Conservation (phyloP, 2,888 invertebrate species). For the Coelopa pilipes region DNA sequence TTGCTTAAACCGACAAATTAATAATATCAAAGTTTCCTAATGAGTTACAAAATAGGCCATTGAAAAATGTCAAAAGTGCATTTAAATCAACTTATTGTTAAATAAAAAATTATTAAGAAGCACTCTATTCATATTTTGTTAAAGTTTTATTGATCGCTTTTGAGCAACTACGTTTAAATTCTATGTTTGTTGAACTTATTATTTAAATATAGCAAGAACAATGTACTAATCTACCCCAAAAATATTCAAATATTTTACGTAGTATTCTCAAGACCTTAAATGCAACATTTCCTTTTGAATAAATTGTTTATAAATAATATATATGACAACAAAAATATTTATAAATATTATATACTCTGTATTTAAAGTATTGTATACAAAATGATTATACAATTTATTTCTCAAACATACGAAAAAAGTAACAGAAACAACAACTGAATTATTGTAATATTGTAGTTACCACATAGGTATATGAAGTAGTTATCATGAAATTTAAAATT, state of each 20-base stretch:
- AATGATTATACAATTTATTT: slow-evolving; percentile 26
- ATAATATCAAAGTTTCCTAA: no score
- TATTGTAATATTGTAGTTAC: slow-evolving; percentile 30
- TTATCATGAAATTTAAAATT: slow-evolving; percentile 7
- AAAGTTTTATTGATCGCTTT: slow-evolving; percentile 8
- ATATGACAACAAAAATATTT: slow-evolving; percentile 1
- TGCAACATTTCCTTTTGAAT: not conserved
- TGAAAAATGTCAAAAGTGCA: slow-evolving; percentile 40
- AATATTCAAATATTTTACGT: slow-evolving; percentile 2
- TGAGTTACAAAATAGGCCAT: slow-evolving; percentile 12
- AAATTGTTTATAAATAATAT: not conserved
- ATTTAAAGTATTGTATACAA: slow-evolving; percentile 20
- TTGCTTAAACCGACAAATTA: slow-evolving; percentile 58
- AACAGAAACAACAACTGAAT: slow-evolving; percentile 21
- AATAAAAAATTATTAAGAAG: slow-evolving; percentile 1
- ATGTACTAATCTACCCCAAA: not conserved
- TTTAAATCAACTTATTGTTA: slow-evolving; percentile 29
- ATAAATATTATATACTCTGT: not conserved
- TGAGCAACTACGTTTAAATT: not conserved
- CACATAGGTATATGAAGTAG: not conserved
- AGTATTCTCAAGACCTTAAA: not conserved
- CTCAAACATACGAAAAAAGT: slow-evolving; percentile 11
- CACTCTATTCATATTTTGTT: slow-evolving; percentile 15
- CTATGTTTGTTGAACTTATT: slow-evolving; percentile 9
- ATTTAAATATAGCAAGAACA: not conserved